These are phyloP conservation scores for Latrodectus geometricus DNA, from an alignment of 1,140 invertebrate species.

Conservation along the genomic window DNA sequence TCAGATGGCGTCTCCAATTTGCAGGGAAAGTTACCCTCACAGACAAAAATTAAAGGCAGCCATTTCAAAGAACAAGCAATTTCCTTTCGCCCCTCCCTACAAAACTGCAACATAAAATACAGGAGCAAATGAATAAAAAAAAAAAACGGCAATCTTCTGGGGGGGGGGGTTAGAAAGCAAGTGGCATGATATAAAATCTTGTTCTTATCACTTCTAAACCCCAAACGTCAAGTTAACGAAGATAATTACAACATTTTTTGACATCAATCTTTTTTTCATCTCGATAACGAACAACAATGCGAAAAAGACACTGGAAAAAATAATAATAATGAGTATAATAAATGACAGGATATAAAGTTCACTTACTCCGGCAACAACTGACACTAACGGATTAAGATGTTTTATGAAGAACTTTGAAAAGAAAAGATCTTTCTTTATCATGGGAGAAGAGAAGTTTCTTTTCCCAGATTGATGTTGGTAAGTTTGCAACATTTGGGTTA, in stretches of 20 bases:
- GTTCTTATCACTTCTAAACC: constrained; percentile 26
- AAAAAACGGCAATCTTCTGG: not conserved
- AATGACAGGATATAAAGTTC: constrained; percentile 37
- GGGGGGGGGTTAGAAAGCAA: too few species aligned
- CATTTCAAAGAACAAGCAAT: not conserved
- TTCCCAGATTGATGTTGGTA: not conserved
- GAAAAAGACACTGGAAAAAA: not conserved
- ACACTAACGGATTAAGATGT: constrained; percentile 31
- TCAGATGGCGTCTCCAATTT: not conserved
- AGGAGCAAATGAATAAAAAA: not conserved
- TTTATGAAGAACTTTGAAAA: constrained; percentile 13
- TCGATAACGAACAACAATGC: constrained; percentile 26
- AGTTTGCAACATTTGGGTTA: not conserved
- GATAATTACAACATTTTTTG: constrained; percentile 56
- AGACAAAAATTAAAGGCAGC: not conserved
- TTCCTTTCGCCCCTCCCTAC: not conserved
- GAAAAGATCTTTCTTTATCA: not conserved
- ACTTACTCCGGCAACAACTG: constrained; percentile 18
- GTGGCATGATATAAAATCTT: constrained; percentile 31
- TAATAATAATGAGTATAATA: constrained; percentile 30
- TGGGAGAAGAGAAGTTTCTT: not conserved
- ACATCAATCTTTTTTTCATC: constrained; percentile 34
- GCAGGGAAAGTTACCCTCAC: not conserved
- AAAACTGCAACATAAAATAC: not conserved
- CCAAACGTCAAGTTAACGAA: constrained; percentile 31